phyloP scores from a whole-genome alignment of 1,140 invertebrate species.

The Pseudomyrmex flavicornis region DNA sequence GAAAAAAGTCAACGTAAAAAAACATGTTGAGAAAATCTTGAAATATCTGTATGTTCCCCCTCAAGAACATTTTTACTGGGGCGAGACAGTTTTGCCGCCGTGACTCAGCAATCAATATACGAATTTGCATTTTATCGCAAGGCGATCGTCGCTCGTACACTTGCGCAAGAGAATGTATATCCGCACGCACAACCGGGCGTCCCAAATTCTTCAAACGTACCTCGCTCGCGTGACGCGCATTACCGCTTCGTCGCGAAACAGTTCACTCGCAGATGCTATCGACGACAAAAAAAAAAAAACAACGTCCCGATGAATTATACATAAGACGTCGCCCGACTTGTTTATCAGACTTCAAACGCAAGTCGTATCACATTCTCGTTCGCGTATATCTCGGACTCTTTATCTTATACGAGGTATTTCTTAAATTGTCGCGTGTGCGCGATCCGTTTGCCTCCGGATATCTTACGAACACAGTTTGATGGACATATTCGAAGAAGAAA shows the following conservation, averaged over 20 bases:
- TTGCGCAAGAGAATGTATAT: neutral
- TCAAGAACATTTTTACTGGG: neutral
- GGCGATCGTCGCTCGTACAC: neutral
- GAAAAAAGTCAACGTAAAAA: neutral
- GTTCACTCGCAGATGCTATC: constrained; percentile 25
- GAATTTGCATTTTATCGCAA: constrained; percentile 53
- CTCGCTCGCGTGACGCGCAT: neutral
- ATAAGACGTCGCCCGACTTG: neutral
- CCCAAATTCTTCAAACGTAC: constrained; percentile 35
- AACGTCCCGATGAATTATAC: constrained; percentile 2
- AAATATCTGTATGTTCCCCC: too few relatives aligned
- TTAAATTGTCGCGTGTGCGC: too few relatives aligned
- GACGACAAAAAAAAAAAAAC: neutral
- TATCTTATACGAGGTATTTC: too few relatives aligned
- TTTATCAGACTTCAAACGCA: neutral
- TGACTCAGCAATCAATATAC: constrained; percentile 47
- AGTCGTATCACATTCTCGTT: too few relatives aligned
- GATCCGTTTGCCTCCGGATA: too few relatives aligned
- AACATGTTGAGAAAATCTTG: too few relatives aligned
- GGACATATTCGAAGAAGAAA: constrained; percentile 6
- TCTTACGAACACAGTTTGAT: neutral
- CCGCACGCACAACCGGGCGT: neutral
- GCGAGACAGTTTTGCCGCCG: neutral
- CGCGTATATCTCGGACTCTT: too few relatives aligned
- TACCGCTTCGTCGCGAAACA: constrained; percentile 1